Evolutionary conservation across 2,797 vertebrate species (phyloP), one percentile per base, ranked within the genome.

Genomic region (Poecile montanus): DNA sequence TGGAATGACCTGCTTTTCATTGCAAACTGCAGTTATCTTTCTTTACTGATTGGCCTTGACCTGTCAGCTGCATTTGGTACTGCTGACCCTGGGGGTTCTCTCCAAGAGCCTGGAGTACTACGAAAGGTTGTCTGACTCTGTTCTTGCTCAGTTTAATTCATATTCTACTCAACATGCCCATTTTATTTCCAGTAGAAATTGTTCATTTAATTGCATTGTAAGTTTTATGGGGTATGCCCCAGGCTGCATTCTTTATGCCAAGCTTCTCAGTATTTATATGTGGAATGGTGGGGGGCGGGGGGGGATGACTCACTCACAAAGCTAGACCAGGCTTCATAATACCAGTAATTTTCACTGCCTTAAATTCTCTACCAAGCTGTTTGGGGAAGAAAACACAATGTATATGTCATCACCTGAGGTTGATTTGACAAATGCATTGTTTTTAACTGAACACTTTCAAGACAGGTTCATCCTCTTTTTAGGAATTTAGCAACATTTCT

Each of bases 151-250:
- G 83, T 97, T 97, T 97, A 97, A 98, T 98, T 98, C 97, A 97
- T 97, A 98, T 98, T 98, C 97, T 93, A 95, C 93, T 94, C 97
- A 97, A 96, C 95, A 94, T 91, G 92, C 91, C 88, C 60, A 58
- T 97, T 98, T 98, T 97, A 98, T 98, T 97, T 98, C 97, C 95
- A 97, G 94, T 97, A 97, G 97, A 98, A 98, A 98, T 97, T 98
- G 97, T 97, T 98, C 97, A 97, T 98, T 98, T 98, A 98, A 98
- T 98, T 98, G 97, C 97, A 97, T 97, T 98, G 96, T 98, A 97
- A 96, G 97, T 98, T 98, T 98, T 98, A 98, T 97, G 97, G 96
- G 88, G 87, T 97, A 97, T 97, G 97, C 98, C 97, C 96, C 95
- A 96, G 98, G 98, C 97, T 97, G 94, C 58, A 17, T 98, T 97